These are phyloP conservation scores for Papilio protenor DNA, from an alignment of 2,888 invertebrate species.

Conservation along the genomic window DNA sequence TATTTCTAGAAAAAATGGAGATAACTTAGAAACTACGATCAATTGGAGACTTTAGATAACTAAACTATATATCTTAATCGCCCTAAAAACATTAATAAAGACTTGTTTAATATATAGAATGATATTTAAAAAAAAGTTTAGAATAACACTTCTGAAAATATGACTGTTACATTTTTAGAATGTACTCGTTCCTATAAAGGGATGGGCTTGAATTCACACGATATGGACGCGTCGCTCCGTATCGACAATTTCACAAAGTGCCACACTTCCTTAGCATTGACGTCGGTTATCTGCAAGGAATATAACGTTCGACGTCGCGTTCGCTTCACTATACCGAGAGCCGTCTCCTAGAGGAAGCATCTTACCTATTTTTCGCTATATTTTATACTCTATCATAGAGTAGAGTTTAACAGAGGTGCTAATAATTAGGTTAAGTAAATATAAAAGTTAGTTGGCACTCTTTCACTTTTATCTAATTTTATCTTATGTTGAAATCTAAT, in stretches of 20 bases:
- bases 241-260: conserved; percentile 43
- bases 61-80: not conserved
- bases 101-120: too few relatives aligned
- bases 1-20: conserved; percentile 1
- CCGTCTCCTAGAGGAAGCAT: conserved; percentile 27
- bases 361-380: conserved; percentile 41
- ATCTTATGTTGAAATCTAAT: too few relatives aligned
- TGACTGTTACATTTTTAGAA: not conserved
- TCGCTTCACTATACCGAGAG: conserved; percentile 23
- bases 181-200: not conserved
- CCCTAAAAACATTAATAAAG: too few relatives aligned
- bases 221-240: conserved; percentile 17
- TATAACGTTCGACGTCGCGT: conserved; percentile 32
- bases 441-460: too few relatives aligned
- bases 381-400: conserved; percentile 37
- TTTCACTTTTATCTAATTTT: too few relatives aligned
- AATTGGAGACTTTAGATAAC: not conserved
- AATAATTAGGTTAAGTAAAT: not conserved
- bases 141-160: too few relatives aligned
- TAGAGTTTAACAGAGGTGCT: conserved; percentile 16
- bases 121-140: too few relatives aligned
- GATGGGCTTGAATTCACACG: not conserved
- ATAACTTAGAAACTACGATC: conserved; percentile 3
- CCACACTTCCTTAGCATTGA: conserved; percentile 31
- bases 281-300: conserved; percentile 34